Conservation (phyloP, 2,888 invertebrate genomes). For the Netelia melanura region DNA sequence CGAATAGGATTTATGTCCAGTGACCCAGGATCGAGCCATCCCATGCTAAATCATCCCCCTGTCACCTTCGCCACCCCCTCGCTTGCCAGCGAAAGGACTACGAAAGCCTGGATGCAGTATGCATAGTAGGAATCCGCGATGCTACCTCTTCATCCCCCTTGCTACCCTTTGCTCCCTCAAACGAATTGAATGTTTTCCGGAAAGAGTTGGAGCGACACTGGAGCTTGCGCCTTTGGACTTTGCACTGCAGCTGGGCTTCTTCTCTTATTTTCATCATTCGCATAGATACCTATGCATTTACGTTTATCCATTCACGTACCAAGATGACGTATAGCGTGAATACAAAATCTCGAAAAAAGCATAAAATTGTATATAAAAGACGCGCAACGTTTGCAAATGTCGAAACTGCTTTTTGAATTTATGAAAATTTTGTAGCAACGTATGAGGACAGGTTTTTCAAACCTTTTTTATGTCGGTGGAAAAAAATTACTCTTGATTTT, state of each 20-base stretch:
- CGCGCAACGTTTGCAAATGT: too few relatives aligned
- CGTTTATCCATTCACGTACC: background rate
- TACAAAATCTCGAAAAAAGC: constrained; percentile 17
- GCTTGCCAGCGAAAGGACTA: constrained; percentile 31
- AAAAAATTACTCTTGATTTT: background rate
- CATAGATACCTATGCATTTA: background rate
- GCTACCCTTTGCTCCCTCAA: constrained; percentile 26
- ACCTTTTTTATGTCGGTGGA: too few relatives aligned
- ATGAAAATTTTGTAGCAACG: too few relatives aligned
- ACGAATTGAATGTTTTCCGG: constrained; percentile 66
- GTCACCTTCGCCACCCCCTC: constrained; percentile 56
- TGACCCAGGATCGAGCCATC: constrained; percentile 73
- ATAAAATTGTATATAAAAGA: too few relatives aligned
- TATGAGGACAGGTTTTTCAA: too few relatives aligned
- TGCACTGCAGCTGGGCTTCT: constrained; percentile 24
- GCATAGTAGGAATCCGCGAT: constrained; percentile 9
- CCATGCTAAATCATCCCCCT: constrained; percentile 74
- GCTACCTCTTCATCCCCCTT: background rate
- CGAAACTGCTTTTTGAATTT: too few relatives aligned
- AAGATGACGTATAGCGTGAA: constrained; percentile 13
- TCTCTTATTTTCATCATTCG: constrained; percentile 45
- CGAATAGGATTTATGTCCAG: constrained; percentile 73
- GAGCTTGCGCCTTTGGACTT: constrained; percentile 27
- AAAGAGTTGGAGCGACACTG: constrained; percentile 62
- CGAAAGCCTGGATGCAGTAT: constrained; percentile 10